Percentiles rank a stretch among this genome's conserved stretches.
These are phyloP conservation scores for Neelides sp. DNA, from an alignment of 1,140 invertebrate genomes.

Conservation along the genomic window DNA sequence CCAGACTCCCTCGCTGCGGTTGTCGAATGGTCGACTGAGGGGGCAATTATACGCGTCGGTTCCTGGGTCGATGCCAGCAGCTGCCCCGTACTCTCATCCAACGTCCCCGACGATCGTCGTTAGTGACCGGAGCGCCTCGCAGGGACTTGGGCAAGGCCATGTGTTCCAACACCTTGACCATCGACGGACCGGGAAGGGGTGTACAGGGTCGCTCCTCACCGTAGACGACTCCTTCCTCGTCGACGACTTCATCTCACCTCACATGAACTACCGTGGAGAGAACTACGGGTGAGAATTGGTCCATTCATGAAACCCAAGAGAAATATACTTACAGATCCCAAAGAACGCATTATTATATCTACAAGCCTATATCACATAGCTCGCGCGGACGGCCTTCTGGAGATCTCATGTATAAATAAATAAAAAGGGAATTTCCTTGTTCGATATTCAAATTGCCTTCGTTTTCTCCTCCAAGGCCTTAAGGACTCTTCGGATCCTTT, in stretches of 20 bases:
- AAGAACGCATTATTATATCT: too few species aligned
- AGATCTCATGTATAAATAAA: too few species aligned
- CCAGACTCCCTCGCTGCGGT: constrained; percentile 20
- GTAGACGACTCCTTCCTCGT: constrained; percentile 27
- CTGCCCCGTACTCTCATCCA: constrained; percentile 25
- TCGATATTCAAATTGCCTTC: too few species aligned
- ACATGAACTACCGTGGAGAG: constrained; percentile 28
- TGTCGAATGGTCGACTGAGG: constrained; percentile 28
- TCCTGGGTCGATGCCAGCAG: constrained; percentile 20
- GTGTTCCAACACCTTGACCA: neutral
- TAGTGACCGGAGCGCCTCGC: constrained; percentile 18
- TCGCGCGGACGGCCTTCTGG: too few species aligned
- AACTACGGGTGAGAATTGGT: constrained; percentile 19
- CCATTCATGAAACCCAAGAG: neutral
- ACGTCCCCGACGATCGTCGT: constrained; percentile 22
- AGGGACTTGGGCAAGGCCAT: constrained; percentile 17
- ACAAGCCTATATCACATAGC: too few species aligned
- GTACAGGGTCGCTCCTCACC: constrained; percentile 26
- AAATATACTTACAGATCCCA: neutral
- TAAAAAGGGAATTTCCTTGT: too few species aligned
- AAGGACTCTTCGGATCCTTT: too few species aligned
- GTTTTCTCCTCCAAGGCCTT: too few species aligned
- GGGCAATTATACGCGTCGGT: constrained; percentile 25
- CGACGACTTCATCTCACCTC: constrained; percentile 29
- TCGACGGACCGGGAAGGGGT: neutral